Percentiles rank a stretch among this genome's conserved stretches.
phyloP scores from a whole-genome alignment of 2,797 vertebrate species.

The Helicolenus hilgendorfi region DNA sequence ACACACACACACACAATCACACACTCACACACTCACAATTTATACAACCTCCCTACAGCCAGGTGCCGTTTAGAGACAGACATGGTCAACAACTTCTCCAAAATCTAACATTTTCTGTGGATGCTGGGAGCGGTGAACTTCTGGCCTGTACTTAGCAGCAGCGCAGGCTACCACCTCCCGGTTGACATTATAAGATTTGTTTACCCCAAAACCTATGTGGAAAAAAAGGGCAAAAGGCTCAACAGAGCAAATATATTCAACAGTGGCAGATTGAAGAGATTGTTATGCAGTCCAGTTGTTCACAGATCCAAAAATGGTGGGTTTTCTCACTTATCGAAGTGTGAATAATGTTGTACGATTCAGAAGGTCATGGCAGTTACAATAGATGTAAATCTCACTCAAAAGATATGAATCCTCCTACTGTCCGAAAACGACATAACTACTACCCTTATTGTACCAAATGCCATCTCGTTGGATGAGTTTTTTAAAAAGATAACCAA shows the following conservation, averaged over 20 bases:
- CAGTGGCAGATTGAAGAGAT: not conserved
- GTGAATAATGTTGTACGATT: constrained; percentile 28
- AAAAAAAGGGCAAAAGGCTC: not conserved
- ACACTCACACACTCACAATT: constrained; percentile 18
- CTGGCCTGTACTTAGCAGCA: constrained; percentile 43
- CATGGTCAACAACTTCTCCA: constrained; percentile 70
- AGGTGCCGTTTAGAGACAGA: constrained; percentile 59
- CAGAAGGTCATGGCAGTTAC: constrained; percentile 52
- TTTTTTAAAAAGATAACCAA: not conserved
- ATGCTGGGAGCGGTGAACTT: constrained; percentile 28
- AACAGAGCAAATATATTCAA: constrained; percentile 34
- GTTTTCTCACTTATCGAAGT: constrained; percentile 20
- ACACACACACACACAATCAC: not conserved
- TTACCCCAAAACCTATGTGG: constrained; percentile 34
- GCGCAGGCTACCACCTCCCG: not conserved
- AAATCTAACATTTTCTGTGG: constrained; percentile 46
- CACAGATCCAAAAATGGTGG: not conserved
- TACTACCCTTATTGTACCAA: constrained; percentile 1
- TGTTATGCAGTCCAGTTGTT: constrained; percentile 14
- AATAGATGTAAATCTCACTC: constrained; percentile 38
- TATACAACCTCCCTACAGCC: constrained; percentile 47
- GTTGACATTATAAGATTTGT: constrained; percentile 42
- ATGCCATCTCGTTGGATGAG: constrained; percentile 8
- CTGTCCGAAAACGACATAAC: constrained; percentile 24
- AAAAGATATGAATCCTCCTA: constrained; percentile 34